Evolutionary conservation across 2,888 invertebrate genomes (phyloP), one percentile per base, ranked within the genome.

Genomic region (Brachylomia viminalis): DNA sequence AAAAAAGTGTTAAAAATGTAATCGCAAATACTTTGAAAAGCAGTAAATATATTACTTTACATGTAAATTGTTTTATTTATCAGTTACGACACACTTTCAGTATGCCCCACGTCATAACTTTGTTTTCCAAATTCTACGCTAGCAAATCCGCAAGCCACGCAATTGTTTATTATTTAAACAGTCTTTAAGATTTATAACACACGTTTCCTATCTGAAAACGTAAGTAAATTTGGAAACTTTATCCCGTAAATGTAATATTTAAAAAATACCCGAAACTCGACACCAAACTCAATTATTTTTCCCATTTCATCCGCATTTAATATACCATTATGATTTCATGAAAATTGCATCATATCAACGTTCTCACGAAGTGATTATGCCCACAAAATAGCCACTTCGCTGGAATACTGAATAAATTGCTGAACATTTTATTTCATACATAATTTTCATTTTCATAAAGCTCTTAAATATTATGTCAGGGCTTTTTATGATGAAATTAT

Each of bases 381-480:
- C 77, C 64, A 79, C 77, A 68, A 85, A 85, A 79, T 68, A 56
- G 67, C 77, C 79, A 72, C 75, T 83, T 78, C 45, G 27, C 66
- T 76, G 83, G 68, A 77, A 73, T 64, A 81, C 75, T 78, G 83
- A 62, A 85, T 87, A 78, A 85, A 85, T 80, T 78, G 61, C 66
- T 77, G 77, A 65, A 85, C 74, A 79, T 80, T 77, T 82, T 71
- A 83, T 85, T 80, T 75, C 75, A 80, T 79, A 76, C 77, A 75
- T 80, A 72, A 87, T 83, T 74, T 85, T 54, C 69, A 65, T 66
- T 85, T 82, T 68, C 67, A 38, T 67, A 42, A 66, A 69, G 80
- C 62, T 66, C 42, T 54, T 84, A 47, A 58, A 64, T 68, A 54
- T 68, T 27, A 69, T 47, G 17, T 69, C 66, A 42, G 47, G 49